Percentiles rank a stretch among this genome's conserved stretches.
Conservation (phyloP, 2,797 vertebrate genomes). For the Columba guinea region DNA sequence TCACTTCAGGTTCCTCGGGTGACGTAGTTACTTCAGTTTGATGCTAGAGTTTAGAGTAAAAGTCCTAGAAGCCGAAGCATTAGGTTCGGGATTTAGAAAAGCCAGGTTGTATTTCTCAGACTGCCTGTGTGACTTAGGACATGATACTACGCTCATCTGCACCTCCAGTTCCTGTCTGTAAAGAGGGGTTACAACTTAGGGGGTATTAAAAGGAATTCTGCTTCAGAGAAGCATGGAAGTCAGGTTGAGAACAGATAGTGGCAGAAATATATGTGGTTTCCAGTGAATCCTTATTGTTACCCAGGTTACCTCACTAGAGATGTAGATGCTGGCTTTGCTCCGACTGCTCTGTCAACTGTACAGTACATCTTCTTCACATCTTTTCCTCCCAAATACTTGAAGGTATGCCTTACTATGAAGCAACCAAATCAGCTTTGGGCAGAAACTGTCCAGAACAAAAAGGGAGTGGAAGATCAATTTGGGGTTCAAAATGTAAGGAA, state of each 20-base stretch:
- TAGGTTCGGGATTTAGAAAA: neutral
- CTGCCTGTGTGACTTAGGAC: neutral
- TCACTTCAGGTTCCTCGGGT: neutral
- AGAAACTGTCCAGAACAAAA: neutral
- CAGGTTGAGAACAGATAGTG: neutral
- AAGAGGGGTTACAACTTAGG: neutral
- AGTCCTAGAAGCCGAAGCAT: neutral
- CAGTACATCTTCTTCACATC: neutral
- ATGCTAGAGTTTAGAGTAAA: neutral
- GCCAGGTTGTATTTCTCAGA: neutral
- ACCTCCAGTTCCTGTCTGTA: neutral
- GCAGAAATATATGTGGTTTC: neutral
- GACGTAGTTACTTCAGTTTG: neutral
- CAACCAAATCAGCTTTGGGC: neutral
- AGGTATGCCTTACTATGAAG: neutral
- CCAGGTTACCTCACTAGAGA: neutral
- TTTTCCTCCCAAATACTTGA: neutral
- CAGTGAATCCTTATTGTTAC: neutral
- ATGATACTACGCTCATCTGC: neutral
- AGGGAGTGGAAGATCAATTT: neutral
- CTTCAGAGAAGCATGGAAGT: neutral
- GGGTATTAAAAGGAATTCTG: neutral
- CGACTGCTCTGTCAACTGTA: neutral
- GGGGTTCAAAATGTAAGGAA: neutral
- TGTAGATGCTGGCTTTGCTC: neutral